Conservation (phyloP, 1,140 invertebrate species). For the Achroia grisella region DNA sequence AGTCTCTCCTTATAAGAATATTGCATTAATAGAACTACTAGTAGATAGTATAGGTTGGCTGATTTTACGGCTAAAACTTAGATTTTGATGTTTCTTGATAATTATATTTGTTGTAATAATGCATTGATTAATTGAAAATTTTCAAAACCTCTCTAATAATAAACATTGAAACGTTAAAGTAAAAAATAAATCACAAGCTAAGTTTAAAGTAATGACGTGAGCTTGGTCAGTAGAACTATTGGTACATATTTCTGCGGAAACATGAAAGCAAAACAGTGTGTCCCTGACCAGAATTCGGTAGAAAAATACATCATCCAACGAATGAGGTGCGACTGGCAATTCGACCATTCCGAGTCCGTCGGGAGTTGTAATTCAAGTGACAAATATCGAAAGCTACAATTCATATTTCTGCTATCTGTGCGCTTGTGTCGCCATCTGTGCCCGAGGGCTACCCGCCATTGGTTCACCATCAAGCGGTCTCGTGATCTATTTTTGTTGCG, state of each 20-base stretch:
- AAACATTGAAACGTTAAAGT: not conserved
- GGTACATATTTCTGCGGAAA: not conserved
- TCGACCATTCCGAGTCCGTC: slow-evolving; percentile 44
- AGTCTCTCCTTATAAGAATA: not conserved
- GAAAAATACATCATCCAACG: slow-evolving; percentile 54
- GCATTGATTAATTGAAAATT: no score
- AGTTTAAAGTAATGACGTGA: not conserved
- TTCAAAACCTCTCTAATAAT: no score
- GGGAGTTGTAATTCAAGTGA: slow-evolving; percentile 73
- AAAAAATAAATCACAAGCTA: not conserved
- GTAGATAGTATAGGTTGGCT: slow-evolving; percentile 7
- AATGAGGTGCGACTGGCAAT: slow-evolving; percentile 55
- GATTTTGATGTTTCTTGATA: no score
- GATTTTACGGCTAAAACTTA: not conserved
- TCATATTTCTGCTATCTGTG: slow-evolving; percentile 72
- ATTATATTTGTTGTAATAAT: no score
- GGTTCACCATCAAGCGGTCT: slow-evolving; percentile 65
- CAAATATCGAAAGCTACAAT: slow-evolving; percentile 74
- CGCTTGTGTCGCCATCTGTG: slow-evolving; percentile 65
- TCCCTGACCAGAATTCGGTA: slow-evolving; percentile 18
- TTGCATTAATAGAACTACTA: not conserved
- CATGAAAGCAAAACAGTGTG: slow-evolving; percentile 3
- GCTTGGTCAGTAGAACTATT: slow-evolving; percentile 5
- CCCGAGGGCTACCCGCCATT: slow-evolving; percentile 55
- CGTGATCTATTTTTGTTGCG: slow-evolving; percentile 69